Percentiles rank a stretch among this genome's conserved stretches.
Evolutionary conservation across 2,113 vertebrate genomes (phyloP).

Genomic region (Romanogobio albipinnatus): DNA sequence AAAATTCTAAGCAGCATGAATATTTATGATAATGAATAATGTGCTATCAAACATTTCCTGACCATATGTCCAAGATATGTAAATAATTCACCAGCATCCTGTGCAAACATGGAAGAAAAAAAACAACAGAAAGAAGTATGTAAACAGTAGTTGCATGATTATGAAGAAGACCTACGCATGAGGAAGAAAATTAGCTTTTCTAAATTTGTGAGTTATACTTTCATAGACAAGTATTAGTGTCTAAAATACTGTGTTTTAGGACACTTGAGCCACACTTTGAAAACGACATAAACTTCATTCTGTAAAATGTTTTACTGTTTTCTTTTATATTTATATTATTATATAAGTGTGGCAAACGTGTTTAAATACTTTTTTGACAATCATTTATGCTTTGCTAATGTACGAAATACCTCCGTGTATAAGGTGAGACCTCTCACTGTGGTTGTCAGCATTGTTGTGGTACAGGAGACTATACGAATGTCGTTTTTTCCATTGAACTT

Average conservation of each 20-base stretch:
- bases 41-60: slow-evolving; percentile 18
- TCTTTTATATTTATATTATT: no score
- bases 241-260: no score
- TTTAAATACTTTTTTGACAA: neutral
- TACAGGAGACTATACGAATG: neutral
- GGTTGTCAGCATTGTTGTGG: slow-evolving; percentile 14
- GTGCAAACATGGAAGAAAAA: slow-evolving; percentile 7
- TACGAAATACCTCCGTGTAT: neutral
- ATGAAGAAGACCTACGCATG: neutral
- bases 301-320: no score
- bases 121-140: neutral
- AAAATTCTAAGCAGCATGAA: neutral
- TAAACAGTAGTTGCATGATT: neutral
- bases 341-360: neutral
- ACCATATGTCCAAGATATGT: neutral
- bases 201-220: neutral
- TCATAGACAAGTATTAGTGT: neutral
- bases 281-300: no score
- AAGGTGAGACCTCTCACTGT: neutral
- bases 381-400: neutral
- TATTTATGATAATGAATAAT: slow-evolving; percentile 36
- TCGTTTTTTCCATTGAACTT: slow-evolving; percentile 19
- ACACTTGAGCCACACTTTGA: no score
- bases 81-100: slow-evolving; percentile 35
- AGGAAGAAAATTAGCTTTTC: neutral